phyloP scores from a whole-genome alignment of 2,888 invertebrate genomes.

The Cheiracanthium punctorium region DNA sequence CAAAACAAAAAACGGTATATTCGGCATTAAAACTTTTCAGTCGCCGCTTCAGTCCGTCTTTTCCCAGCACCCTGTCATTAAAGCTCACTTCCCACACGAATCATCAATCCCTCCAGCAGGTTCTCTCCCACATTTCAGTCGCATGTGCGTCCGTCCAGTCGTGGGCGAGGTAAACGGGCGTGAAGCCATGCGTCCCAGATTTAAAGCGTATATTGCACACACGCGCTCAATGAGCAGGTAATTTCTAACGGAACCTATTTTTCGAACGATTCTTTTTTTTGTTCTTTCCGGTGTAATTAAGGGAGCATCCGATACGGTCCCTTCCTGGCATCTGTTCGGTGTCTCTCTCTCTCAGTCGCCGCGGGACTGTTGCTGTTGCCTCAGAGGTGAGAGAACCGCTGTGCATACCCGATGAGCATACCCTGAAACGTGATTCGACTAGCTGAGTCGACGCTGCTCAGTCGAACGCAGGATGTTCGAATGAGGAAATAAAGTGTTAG shows the following conservation, averaged over 20 bases:
- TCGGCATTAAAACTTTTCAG: too few species aligned
- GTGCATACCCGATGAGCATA: neutral
- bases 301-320: constrained; percentile 40
- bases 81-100: neutral
- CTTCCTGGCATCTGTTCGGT: constrained; percentile 48
- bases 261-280: constrained; percentile 5
- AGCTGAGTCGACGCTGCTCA: too few species aligned
- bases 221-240: constrained; percentile 59
- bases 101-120: neutral
- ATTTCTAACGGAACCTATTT: constrained; percentile 56
- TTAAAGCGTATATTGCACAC: constrained; percentile 28
- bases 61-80: too few species aligned
- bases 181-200: neutral
- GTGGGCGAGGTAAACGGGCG: neutral
- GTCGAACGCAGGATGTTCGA: too few species aligned
- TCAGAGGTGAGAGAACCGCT: neutral
- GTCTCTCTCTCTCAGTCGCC: neutral
- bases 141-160: neutral
- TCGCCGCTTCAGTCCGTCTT: too few species aligned
- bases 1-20: too few species aligned
- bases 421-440: neutral
- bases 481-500: too few species aligned
- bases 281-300: constrained; percentile 36
- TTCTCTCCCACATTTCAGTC: neutral
- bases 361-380: neutral